Evolutionary conservation across 2,113 vertebrate genomes (phyloP).

Genomic region (Bufo gargarizans): DNA sequence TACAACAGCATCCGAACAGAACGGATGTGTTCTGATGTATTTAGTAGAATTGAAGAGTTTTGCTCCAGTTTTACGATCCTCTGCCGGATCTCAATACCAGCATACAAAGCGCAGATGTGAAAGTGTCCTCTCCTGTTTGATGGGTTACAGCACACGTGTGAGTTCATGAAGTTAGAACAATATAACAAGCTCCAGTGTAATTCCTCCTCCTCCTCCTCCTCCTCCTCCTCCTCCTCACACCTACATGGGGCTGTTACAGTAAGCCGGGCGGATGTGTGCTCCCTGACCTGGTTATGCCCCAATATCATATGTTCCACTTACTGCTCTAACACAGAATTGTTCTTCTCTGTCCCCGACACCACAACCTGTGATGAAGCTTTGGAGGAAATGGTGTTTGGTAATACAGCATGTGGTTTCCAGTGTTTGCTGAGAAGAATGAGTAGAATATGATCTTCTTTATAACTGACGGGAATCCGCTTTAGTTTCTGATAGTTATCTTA

Average conservation of each 20-base stretch:
- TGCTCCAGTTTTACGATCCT: too few species aligned
- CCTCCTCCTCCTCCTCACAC: too few species aligned
- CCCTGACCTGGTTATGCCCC: background rate
- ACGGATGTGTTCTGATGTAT: too few species aligned
- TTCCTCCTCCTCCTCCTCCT: too few species aligned
- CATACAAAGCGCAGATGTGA: too few species aligned
- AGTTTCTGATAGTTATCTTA: background rate
- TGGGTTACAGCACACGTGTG: too few species aligned
- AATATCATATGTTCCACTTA: background rate
- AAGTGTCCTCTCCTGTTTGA: too few species aligned
- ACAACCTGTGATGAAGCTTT: background rate
- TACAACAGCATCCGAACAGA: too few species aligned
- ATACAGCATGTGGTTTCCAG: background rate
- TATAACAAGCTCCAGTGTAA: too few species aligned
- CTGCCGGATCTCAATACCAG: too few species aligned
- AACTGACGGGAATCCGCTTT: background rate
- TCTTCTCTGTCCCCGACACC: background rate
- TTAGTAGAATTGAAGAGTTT: too few species aligned
- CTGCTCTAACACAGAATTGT: background rate
- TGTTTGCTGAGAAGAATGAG: background rate
- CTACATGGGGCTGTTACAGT: background rate
- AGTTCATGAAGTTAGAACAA: too few species aligned
- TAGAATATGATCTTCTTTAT: background rate
- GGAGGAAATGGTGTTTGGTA: conserved; percentile 12
- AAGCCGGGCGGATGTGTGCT: background rate